Percentiles rank a stretch among this genome's conserved stretches.
phyloP scores from a whole-genome alignment of 1,140 invertebrate genomes.

The Macrotrachela quadricornifera region DNA sequence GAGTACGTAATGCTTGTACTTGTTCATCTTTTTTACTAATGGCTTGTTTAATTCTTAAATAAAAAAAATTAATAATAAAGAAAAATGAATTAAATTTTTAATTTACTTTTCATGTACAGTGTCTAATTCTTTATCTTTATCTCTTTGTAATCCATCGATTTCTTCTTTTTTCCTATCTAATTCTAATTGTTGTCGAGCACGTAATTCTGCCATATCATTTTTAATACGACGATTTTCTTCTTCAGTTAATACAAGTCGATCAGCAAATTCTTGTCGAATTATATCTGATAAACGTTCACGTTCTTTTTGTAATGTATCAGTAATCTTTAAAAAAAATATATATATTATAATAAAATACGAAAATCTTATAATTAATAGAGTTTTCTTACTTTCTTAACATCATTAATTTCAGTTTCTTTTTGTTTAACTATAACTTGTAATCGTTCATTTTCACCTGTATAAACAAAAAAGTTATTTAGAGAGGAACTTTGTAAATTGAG shows the following conservation, averaged over 20 bases:
- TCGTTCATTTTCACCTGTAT: slow-evolving; percentile 21
- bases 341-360: not conserved
- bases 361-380: not conserved
- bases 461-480: too few species aligned
- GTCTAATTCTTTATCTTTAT: slow-evolving; percentile 29
- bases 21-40: slow-evolving; percentile 31
- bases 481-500: too few species aligned
- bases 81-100: not conserved
- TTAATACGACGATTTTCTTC: slow-evolving; percentile 29
- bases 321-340: slow-evolving; percentile 14
- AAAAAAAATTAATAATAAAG: slow-evolving; percentile 1
- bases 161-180: slow-evolving; percentile 21
- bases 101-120: slow-evolving; percentile 27
- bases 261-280: slow-evolving; percentile 30
- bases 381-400: slow-evolving; percentile 21
- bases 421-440: slow-evolving; percentile 25
- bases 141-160: slow-evolving; percentile 19
- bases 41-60: slow-evolving; percentile 27
- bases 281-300: slow-evolving; percentile 28
- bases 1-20: slow-evolving; percentile 21
- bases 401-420: slow-evolving; percentile 27
- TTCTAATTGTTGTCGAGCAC: slow-evolving; percentile 24
- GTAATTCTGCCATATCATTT: slow-evolving; percentile 28
- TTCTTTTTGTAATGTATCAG: slow-evolving; percentile 27
- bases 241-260: slow-evolving; percentile 27